These are phyloP conservation scores for Stomatorhinus ivindoensis DNA, from an alignment of 2,113 vertebrate genomes.

Conservation along the genomic window DNA sequence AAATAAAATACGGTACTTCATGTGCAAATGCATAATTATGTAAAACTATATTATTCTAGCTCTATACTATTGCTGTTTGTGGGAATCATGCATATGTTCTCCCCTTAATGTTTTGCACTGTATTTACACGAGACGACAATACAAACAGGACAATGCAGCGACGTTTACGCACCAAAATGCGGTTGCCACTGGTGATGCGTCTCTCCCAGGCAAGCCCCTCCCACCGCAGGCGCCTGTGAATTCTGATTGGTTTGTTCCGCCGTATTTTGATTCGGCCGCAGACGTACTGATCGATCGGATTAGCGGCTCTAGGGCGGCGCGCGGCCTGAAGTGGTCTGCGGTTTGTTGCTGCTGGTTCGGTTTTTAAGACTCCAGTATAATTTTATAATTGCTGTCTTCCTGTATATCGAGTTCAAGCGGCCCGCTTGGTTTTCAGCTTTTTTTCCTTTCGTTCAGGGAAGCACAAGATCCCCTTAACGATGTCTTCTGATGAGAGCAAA, in stretches of 20 bases:
- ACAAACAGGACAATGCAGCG: background rate
- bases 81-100: background rate
- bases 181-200: constrained; percentile 61
- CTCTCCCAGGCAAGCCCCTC: constrained; percentile 33
- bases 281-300: background rate
- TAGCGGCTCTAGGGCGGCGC: constrained; percentile 3
- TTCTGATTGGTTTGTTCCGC: background rate
- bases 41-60: background rate
- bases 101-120: background rate
- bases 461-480: constrained; percentile 37
- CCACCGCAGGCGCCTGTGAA: constrained; percentile 5
- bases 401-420: background rate
- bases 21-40: too few species aligned
- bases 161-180: background rate
- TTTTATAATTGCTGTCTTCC: background rate
- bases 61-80: background rate
- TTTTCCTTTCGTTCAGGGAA: constrained; percentile 29
- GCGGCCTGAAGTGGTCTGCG: constrained; percentile 20
- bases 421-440: background rate
- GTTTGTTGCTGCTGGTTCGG: too few species aligned
- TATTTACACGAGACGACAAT: background rate
- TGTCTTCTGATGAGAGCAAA: constrained; percentile 69
- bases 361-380: background rate
- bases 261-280: background rate
- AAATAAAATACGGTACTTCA: too few species aligned